These are phyloP conservation scores for Cyprinodon tularosa DNA, from an alignment of 2,113 vertebrate species.

Conservation along the genomic window DNA sequence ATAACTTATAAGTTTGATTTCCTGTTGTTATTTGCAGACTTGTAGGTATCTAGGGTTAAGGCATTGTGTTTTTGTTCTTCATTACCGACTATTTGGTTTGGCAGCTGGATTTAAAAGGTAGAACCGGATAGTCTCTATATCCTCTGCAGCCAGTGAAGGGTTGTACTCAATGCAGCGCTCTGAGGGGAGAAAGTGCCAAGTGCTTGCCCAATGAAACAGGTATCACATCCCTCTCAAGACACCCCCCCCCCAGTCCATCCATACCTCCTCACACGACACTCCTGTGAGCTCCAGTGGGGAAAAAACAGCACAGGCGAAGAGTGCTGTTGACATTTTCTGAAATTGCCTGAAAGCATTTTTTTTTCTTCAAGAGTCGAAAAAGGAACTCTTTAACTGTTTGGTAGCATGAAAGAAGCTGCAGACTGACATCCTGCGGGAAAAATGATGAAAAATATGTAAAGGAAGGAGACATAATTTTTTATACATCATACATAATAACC, in stretches of 20 bases:
- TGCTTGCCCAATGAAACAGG: conserved; percentile 57
- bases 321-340: conserved; percentile 69
- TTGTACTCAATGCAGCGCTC: conserved; percentile 37
- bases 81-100: conserved; percentile 64
- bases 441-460: not conserved
- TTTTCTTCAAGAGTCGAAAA: conserved; percentile 32
- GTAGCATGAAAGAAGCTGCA: conserved; percentile 5
- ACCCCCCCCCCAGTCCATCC: not conserved
- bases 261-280: conserved; percentile 20
- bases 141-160: conserved; percentile 48
- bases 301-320: conserved; percentile 30
- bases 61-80: conserved; percentile 67
- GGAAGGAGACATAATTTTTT: not conserved
- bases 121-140: conserved; percentile 9
- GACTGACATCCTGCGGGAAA: not conserved
- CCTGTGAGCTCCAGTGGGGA: conserved; percentile 34
- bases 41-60: conserved; percentile 37
- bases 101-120: conserved; percentile 26
- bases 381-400: conserved; percentile 13
- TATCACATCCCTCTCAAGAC: conserved; percentile 47
- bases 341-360: conserved; percentile 59
- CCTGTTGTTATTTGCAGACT: conserved; percentile 35
- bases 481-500: not conserved
- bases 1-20: conserved; percentile 36
- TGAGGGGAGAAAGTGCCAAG: conserved; percentile 57